A percentile compares a stretch with the other conserved stretches of the same genome.
phyloP scores from a whole-genome alignment of 2,113 vertebrate genomes.

The Thinocorus orbignyianus region DNA sequence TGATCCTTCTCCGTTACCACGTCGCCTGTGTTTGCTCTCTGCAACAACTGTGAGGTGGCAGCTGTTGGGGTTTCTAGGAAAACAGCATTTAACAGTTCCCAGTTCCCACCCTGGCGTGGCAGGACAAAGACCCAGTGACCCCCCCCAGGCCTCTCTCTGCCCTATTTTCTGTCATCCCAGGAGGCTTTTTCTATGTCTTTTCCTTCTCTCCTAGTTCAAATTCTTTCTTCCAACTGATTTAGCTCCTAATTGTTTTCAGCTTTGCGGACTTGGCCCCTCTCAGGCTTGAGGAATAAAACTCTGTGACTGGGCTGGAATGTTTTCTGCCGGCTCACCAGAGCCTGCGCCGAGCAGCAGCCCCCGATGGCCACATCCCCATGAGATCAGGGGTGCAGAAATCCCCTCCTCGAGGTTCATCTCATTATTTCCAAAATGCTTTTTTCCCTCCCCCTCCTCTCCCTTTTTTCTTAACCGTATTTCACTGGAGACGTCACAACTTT shows the following conservation, averaged over 20 bases:
- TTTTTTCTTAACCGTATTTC: neutral
- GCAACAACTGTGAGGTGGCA: neutral
- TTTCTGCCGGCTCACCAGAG: neutral
- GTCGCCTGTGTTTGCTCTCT: neutral
- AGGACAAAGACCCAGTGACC: neutral
- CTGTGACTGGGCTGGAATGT: neutral
- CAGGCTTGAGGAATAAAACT: neutral
- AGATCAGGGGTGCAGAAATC: neutral
- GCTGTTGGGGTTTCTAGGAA: neutral
- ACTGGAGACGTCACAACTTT: neutral
- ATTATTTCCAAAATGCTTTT: neutral
- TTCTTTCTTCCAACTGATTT: neutral
- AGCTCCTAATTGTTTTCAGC: neutral
- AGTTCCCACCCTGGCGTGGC: neutral
- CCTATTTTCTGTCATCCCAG: neutral
- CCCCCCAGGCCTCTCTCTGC: neutral
- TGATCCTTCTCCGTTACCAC: neutral
- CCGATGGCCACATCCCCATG: neutral
- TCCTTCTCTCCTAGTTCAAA: neutral
- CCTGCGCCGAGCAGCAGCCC: neutral
- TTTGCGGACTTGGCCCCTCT: neutral
- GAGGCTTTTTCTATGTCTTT: neutral
- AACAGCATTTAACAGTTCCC: neutral
- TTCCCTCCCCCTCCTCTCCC: too few species aligned
- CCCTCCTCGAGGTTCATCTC: neutral